These are phyloP conservation scores for Ploceus nigricollis DNA, from an alignment of 2,113 vertebrate genomes.

Conservation along the genomic window DNA sequence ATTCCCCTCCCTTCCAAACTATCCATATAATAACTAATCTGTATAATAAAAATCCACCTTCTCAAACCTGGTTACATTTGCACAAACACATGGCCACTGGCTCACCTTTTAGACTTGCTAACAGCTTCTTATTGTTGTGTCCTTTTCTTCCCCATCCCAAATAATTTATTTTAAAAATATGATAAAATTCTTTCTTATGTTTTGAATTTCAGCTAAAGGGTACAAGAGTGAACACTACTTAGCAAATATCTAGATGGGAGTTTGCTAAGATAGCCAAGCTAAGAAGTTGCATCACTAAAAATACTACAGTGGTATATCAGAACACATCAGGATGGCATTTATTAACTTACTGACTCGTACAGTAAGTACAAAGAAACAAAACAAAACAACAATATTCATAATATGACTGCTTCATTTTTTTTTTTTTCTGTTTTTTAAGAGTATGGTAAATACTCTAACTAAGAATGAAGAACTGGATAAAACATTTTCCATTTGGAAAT, in stretches of 20 bases:
- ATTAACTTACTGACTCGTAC: background rate
- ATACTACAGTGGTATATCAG: background rate
- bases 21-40: background rate
- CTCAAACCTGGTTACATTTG: background rate
- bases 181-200: background rate
- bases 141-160: background rate
- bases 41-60: background rate
- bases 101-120: background rate
- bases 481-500: background rate
- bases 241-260: background rate
- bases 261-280: background rate
- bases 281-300: background rate
- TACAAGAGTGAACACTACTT: background rate
- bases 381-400: background rate
- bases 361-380: background rate
- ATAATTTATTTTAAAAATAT: accelerated
- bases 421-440: background rate
- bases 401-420: background rate
- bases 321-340: background rate
- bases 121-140: background rate
- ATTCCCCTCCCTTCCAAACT: background rate
- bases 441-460: background rate
- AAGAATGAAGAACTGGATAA: background rate
- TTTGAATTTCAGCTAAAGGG: background rate
- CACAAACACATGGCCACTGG: background rate